Base-by-base conservation (phyloP, 2,113 vertebrate species). In the Ageneiosus marmoratus region DNA sequence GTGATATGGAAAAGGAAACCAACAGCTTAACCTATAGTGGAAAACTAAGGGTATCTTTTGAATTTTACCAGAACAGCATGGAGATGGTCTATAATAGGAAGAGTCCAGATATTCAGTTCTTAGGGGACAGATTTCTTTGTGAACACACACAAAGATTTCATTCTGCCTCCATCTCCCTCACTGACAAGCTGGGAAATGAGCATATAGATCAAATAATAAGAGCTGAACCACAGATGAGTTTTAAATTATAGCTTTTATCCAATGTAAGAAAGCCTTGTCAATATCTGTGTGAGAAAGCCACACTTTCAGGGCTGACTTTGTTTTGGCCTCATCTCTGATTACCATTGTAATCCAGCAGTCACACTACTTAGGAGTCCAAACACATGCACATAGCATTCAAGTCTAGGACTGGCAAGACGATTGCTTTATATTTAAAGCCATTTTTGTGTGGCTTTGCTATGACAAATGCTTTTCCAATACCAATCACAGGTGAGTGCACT, bases 401-500 rank as follows among this genome's bases (percentile, higher is more conserved):
- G 90, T 92, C 87, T 82, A 84, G 88, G 88, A 90, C 88, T 84
- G 88, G 89, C 88, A 89, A 88, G 81, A 86, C 93, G 91, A 93
- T 94, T 93, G 92, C 92, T 92, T 93, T 91, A 91, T 93, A 94
- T 95, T 93, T 94, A 94, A 91, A 90, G 91, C 89, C 89, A 88
- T 87, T 93, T 93, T 92, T 90, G 88, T 91, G 90, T 92, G 70
- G 91, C 88, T 91, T 91, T 89, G 90, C 89, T 92, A 92, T 90
- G 89, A 91, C 93, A 92, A 93, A 92, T 91, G 90, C 91, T 93
- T 94, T 93, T 95, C 93, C 93, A 94, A 94, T 94, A 94, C 90
- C 92, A 91, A 93, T 95, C 93, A 92, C 92, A 93, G 92, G 89
- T 90, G 89, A 93, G 91, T 91, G 88, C 91, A 90, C 90, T 91